Evolutionary conservation across 2,797 vertebrate genomes (phyloP).

Genomic region (Enteromius viviparus): DNA sequence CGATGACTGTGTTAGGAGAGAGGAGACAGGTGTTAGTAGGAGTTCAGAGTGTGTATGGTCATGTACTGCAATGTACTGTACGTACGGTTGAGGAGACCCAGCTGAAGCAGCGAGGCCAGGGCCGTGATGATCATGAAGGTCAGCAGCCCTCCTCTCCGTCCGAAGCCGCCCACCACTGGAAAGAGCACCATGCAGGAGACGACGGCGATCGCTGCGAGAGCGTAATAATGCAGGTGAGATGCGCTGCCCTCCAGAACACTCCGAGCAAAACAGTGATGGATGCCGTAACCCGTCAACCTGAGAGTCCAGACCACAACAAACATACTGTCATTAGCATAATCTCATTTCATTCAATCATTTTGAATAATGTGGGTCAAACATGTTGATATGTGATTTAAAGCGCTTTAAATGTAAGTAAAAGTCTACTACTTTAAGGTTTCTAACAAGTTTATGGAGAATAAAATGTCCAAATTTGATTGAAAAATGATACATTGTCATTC

Average conservation of each 20-base stretch:
- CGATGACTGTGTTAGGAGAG: constrained; percentile 71
- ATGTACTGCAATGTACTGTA: constrained; percentile 46
- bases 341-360: background rate
- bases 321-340: background rate
- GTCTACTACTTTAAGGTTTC: too few relatives aligned
- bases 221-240: constrained; percentile 90
- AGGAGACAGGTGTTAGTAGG: background rate
- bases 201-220: constrained; percentile 90
- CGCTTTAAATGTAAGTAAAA: too few relatives aligned
- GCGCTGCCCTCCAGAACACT: constrained; percentile 84
- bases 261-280: constrained; percentile 96
- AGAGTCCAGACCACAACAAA: background rate
- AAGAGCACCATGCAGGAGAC: constrained; percentile 92
- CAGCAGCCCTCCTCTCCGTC: constrained; percentile 91
- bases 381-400: too few relatives aligned
- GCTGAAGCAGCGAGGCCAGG: constrained; percentile 91
- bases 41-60: background rate
- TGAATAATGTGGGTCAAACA: too few relatives aligned
- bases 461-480: too few relatives aligned
- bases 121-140: constrained; percentile 97
- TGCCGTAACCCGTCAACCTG: constrained; percentile 93
- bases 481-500: too few relatives aligned
- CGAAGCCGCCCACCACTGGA: constrained; percentile 87
- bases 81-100: constrained; percentile 95
- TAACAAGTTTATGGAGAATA: too few relatives aligned